Evolutionary conservation across 2,797 vertebrate species (phyloP).

Genomic region (Melanotaenia nigrans): DNA sequence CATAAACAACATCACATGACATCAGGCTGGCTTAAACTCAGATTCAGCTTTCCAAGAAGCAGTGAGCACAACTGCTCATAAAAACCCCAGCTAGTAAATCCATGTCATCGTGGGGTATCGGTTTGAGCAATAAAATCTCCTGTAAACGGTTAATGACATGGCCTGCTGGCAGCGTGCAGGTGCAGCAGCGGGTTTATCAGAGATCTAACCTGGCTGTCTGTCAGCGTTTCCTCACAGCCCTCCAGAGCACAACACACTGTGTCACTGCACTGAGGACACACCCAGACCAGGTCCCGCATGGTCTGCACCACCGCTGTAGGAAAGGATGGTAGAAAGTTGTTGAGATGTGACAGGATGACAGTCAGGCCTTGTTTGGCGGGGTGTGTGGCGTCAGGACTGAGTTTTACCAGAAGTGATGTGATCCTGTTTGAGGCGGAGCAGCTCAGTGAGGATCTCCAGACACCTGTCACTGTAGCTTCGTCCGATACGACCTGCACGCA

Average conservation of each 20-base stretch:
- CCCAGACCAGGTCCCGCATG: slow-evolving; percentile 93
- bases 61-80: too few relatives aligned
- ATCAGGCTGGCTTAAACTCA: too few relatives aligned
- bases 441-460: slow-evolving; percentile 89
- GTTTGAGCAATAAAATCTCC: too few relatives aligned
- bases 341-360: not conserved
- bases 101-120: too few relatives aligned
- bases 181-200: not conserved
- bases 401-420: slow-evolving; percentile 93
- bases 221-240: slow-evolving; percentile 88
- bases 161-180: not conserved
- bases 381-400: not conserved
- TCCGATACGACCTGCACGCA: slow-evolving; percentile 87
- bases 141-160: not conserved
- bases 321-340: not conserved
- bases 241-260: slow-evolving; percentile 88
- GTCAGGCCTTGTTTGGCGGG: not conserved
- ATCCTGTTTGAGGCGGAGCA: slow-evolving; percentile 91
- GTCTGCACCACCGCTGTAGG: slow-evolving; percentile 90
- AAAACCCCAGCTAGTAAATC: too few relatives aligned
- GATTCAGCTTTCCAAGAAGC: too few relatives aligned
- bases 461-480: slow-evolving; percentile 92
- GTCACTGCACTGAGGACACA: slow-evolving; percentile 89
- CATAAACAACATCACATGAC: too few relatives aligned
- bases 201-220: slow-evolving; percentile 89